Evolutionary conservation across 2,797 vertebrate species (phyloP).

Genomic region (Sebastes iracundus): DNA sequence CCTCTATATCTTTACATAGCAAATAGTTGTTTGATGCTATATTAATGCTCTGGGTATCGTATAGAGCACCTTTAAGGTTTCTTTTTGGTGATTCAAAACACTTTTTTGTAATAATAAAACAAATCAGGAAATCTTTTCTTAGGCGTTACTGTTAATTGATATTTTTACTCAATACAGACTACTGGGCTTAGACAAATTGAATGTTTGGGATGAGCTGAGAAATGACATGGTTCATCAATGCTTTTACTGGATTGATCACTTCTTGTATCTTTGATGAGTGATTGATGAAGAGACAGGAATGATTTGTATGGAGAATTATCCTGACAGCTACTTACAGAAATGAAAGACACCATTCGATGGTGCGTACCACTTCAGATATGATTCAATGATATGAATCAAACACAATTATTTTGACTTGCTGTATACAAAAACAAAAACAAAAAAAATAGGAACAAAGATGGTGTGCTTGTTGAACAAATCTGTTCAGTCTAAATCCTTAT

Average conservation of each 20-base stretch:
- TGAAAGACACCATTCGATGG: conserved; percentile 26
- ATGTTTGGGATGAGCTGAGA: neutral
- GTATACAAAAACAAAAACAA: neutral
- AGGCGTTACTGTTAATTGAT: neutral
- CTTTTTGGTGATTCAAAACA: neutral
- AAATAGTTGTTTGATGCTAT: too few species aligned
- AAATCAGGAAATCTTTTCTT: neutral
- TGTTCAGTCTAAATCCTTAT: neutral
- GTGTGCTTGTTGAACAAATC: neutral
- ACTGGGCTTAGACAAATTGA: neutral
- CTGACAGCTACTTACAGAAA: conserved; percentile 48
- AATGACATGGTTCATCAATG: neutral
- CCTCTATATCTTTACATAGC: too few species aligned
- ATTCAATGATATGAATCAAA: conserved; percentile 12
- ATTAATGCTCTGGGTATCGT: too few species aligned
- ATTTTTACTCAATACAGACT: neutral
- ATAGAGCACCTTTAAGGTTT: neutral
- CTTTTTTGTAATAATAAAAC: neutral
- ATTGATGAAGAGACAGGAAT: conserved; percentile 20
- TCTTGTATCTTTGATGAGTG: conserved; percentile 25
- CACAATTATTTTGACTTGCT: neutral
- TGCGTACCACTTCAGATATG: neutral
- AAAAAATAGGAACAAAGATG: neutral
- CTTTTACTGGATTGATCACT: conserved; percentile 5
- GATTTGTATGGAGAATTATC: conserved; percentile 20